Conservation (phyloP, 2,797 vertebrate species). For the Geotrypetes seraphini region DNA sequence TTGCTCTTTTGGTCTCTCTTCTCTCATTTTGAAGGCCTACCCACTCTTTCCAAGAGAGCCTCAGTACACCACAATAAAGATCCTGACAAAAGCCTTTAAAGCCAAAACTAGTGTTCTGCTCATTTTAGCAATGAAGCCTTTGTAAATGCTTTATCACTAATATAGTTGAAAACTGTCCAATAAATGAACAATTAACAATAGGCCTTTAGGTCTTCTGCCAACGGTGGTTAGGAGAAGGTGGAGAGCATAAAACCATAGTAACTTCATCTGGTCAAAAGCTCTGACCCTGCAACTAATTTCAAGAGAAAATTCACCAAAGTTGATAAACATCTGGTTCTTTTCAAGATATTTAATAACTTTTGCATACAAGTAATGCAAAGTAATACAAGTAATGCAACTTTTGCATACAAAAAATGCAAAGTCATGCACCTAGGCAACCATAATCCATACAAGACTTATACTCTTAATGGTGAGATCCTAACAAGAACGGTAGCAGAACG, state of each 20-base stretch:
- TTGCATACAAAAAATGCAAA: too few relatives aligned
- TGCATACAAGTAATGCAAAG: too few relatives aligned
- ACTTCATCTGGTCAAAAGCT: not conserved
- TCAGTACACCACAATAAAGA: not conserved
- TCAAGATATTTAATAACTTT: too few relatives aligned
- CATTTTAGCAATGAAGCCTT: not conserved
- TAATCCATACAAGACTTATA: too few relatives aligned
- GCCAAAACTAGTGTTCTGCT: not conserved
- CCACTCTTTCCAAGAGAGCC: constrained; percentile 1
- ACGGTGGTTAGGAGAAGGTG: accelerated
- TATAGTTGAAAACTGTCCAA: not conserved
- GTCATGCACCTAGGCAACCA: too few relatives aligned
- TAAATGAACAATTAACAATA: not conserved
- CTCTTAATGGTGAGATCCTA: too few relatives aligned
- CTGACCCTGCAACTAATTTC: too few relatives aligned
- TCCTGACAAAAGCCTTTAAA: not conserved
- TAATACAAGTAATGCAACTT: too few relatives aligned
- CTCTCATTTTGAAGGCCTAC: constrained; percentile 1
- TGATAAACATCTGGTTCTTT: too few relatives aligned
- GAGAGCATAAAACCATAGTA: not conserved
- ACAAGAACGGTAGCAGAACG: too few relatives aligned
- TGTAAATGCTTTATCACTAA: not conserved
- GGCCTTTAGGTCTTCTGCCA: too few relatives aligned
- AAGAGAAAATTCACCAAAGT: too few relatives aligned
- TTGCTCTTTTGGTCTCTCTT: not conserved